phyloP scores from a whole-genome alignment of 1,140 invertebrate species.

The Caenorhabditis tropicalis region DNA sequence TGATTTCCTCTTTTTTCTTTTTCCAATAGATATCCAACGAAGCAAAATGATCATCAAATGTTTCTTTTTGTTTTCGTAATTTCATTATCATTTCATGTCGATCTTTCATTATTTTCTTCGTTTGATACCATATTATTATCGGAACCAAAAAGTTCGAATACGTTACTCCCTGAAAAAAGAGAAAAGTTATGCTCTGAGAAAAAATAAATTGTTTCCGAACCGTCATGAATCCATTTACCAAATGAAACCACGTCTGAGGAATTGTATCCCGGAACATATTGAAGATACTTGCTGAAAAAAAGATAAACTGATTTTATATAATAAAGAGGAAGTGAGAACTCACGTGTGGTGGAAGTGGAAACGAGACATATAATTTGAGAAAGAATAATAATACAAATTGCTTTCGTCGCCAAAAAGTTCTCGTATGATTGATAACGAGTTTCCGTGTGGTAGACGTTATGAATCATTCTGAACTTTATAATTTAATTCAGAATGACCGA shows the following conservation, averaged over 20 bases:
- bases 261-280: neutral
- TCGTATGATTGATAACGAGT: conserved; percentile 3
- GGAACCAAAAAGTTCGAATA: neutral
- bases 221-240: neutral
- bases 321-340: too few relatives aligned
- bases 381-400: neutral
- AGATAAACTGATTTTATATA: neutral
- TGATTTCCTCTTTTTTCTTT: neutral
- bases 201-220: neutral
- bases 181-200: neutral
- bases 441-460: neutral
- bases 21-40: neutral
- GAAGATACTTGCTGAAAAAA: neutral
- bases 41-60: neutral
- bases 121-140: neutral
- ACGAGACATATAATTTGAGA: neutral
- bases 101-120: neutral
- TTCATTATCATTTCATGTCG: neutral
- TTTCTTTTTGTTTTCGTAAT: neutral
- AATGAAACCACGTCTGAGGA: neutral
- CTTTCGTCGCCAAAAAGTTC: neutral
- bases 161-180: neutral
- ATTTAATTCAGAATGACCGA: too few relatives aligned
- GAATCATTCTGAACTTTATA: neutral
- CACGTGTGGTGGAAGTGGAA: neutral